A percentile compares a stretch with the other conserved stretches of the same genome.
Evolutionary conservation across 2,888 invertebrate species (phyloP).

Genomic region (Marasmarcha lunaedactyla): DNA sequence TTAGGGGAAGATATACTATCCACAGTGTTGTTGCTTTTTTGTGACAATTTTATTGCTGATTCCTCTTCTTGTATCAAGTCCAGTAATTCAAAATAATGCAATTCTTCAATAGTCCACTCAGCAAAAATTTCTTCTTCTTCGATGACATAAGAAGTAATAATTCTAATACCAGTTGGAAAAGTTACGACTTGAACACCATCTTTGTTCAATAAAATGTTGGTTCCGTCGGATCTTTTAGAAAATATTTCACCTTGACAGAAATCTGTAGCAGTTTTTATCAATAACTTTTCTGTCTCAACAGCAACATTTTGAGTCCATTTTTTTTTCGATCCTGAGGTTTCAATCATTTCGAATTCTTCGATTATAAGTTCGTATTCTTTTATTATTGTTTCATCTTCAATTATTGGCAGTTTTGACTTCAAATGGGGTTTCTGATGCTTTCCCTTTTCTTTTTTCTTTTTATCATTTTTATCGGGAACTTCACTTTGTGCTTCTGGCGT

Average conservation of each 20-base stretch:
- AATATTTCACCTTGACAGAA: slow-evolving; percentile 49
- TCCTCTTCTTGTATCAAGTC: background rate
- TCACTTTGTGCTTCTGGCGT: background rate
- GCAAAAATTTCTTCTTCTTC: slow-evolving; percentile 48
- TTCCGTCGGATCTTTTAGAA: slow-evolving; percentile 54
- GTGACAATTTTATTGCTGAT: slow-evolving; percentile 23
- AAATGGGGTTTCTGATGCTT: slow-evolving; percentile 31
- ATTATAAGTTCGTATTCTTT: slow-evolving; percentile 23
- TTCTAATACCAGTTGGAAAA: slow-evolving; percentile 50
- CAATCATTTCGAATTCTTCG: slow-evolving; percentile 44
- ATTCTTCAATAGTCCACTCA: slow-evolving; percentile 50
- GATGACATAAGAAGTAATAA: slow-evolving; percentile 34
- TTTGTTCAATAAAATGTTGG: slow-evolving; percentile 42
- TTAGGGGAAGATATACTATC: slow-evolving; percentile 22
- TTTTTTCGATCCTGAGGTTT: slow-evolving; percentile 37
- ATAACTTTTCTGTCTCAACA: slow-evolving; percentile 33
- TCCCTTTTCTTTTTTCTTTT: slow-evolving; percentile 33
- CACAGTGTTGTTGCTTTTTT: slow-evolving; percentile 24
- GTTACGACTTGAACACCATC: slow-evolving; percentile 45
- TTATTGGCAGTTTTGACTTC: slow-evolving; percentile 25
- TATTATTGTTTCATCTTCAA: slow-evolving; percentile 17
- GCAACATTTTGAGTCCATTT: slow-evolving; percentile 31
- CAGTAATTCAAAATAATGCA: slow-evolving; percentile 30
- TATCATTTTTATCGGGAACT: slow-evolving; percentile 14
- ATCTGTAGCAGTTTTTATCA: slow-evolving; percentile 52